Conservation (phyloP, 2,888 invertebrate species). For the Drosophila macrospina region DNA sequence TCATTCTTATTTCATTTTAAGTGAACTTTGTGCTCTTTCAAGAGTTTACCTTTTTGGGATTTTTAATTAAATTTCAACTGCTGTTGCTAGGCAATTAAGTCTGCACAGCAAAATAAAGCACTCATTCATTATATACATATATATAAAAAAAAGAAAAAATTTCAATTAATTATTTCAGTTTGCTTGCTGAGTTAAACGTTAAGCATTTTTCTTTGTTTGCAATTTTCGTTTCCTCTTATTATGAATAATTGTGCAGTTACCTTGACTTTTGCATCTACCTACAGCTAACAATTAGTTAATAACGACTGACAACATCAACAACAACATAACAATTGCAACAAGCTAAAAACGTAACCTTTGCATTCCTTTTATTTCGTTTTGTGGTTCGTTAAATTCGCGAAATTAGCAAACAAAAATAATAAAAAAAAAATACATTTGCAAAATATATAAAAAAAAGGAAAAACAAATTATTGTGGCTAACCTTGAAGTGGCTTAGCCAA, state of each 20-base stretch:
- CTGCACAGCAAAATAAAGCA: background rate
- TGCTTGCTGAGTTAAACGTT: slow-evolving; percentile 36
- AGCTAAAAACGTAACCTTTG: slow-evolving; percentile 54
- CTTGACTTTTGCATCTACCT: slow-evolving; percentile 73
- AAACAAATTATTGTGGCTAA: slow-evolving; percentile 51
- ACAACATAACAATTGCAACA: slow-evolving; percentile 52
- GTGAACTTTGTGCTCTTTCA: too few relatives aligned
- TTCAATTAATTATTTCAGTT: slow-evolving; percentile 40
- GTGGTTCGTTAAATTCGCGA: slow-evolving; percentile 55
- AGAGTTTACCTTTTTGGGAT: too few relatives aligned
- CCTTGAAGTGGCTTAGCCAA: slow-evolving; percentile 57
- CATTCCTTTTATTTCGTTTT: slow-evolving; percentile 56
- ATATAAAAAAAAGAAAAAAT: background rate
- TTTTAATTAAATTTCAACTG: background rate
- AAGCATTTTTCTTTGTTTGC: slow-evolving; percentile 13
- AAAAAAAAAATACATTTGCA: slow-evolving; percentile 29
- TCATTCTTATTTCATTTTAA: too few relatives aligned
- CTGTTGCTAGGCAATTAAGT: slow-evolving; percentile 1
- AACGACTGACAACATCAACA: slow-evolving; percentile 42
- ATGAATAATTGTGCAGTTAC: slow-evolving; percentile 73
- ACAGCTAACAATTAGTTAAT: slow-evolving; percentile 70
- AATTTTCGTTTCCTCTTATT: slow-evolving; percentile 46
- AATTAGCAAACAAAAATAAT: slow-evolving; percentile 49
- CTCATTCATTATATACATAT: slow-evolving; percentile 35
- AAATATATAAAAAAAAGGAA: slow-evolving; percentile 16